A percentile compares a stretch with the other conserved stretches of the same genome.
Conservation (phyloP, 2,113 vertebrate genomes). For the Mesoclemmys tuberculata region DNA sequence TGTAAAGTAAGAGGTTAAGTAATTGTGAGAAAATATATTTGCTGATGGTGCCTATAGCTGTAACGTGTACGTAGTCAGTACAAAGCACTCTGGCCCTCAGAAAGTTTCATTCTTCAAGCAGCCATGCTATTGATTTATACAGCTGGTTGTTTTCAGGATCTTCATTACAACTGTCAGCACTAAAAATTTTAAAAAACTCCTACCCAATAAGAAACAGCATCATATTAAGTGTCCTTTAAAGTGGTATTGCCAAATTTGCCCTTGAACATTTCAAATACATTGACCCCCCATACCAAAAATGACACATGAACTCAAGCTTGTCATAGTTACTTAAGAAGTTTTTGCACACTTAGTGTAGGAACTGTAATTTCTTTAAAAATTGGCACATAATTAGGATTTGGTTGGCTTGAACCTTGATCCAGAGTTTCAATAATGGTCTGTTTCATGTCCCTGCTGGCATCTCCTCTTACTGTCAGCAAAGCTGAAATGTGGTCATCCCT, state of each 20-base stretch:
- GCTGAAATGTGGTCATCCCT: constrained; percentile 97
- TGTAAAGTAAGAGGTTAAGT: constrained; percentile 24
- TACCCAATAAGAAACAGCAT: not conserved
- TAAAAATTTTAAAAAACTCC: constrained; percentile 16
- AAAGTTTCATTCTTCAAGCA: not conserved
- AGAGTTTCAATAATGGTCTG: constrained; percentile 96
- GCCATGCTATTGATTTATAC: not conserved
- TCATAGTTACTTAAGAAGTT: constrained; percentile 89
- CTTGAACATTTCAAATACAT: constrained; percentile 3
- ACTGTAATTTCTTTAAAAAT: constrained; percentile 94
- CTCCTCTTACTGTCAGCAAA: constrained; percentile 90
- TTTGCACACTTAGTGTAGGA: constrained; percentile 90
- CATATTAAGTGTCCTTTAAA: not conserved
- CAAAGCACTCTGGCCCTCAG: not conserved
- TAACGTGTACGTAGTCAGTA: not conserved
- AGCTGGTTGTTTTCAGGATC: not conserved
- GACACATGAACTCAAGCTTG: not conserved
- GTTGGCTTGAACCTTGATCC: constrained; percentile 86
- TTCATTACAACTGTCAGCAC: not conserved
- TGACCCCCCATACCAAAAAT: not conserved
- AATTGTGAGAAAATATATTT: constrained; percentile 10
- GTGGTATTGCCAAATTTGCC: not conserved
- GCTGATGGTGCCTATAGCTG: constrained; percentile 24
- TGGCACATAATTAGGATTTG: constrained; percentile 81
- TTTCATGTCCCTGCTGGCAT: constrained; percentile 95